Evolutionary conservation across 1,140 invertebrate species (phyloP), one percentile per base, ranked within the genome.

Genomic region (Hetaerina americana): DNA sequence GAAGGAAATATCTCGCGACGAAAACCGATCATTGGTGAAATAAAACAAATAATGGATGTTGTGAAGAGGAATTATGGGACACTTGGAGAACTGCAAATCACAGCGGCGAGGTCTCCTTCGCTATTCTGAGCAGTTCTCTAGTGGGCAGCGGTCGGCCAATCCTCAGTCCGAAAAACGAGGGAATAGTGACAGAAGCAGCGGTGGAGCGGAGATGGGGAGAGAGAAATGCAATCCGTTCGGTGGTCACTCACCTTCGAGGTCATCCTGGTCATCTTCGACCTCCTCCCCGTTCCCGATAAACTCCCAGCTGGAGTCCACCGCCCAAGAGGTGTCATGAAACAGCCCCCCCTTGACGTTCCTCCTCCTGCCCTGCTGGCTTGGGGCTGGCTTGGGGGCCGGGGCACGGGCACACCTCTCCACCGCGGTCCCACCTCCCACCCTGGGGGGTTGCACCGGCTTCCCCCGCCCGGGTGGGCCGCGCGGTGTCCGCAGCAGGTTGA

Each of bases 241-340:
- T n/a, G n/a, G n/a, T n/a, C n/a, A 5, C 66, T 72, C 70, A 69
- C 26, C 66, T 69, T 25, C 22, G 5, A 25, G 18, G 15, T 26
- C 26, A 1, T 29, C 18, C 1, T 70, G 12, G 27, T 57, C 26
- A 70, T 29, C n/a, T 69, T 57, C 24, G 2, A n/a, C 31, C 22
- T 57, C 40, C 40, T 57, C 40, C 22, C 40, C 68, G 26, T 29
- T 74, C 0, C 90, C 89, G 78, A 93, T 89, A 77, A 93, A 94
- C 78, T 92, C 91, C 92, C 92, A 93, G 77, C 91, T 92, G 72
- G 90, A 92, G 81, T 93, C 92, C 28, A 94, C 85, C 70, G 90
- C 87, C 92, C 92, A 94, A 8, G 87, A 89, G 26, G 88, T 87
- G 73, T 90, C 89, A 49, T 57, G 40, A 10, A 57, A 57, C 40